Evolutionary conservation across 2,113 vertebrate genomes (phyloP), one percentile per base, ranked within the genome.

Genomic region (Pollachius pollachius): DNA sequence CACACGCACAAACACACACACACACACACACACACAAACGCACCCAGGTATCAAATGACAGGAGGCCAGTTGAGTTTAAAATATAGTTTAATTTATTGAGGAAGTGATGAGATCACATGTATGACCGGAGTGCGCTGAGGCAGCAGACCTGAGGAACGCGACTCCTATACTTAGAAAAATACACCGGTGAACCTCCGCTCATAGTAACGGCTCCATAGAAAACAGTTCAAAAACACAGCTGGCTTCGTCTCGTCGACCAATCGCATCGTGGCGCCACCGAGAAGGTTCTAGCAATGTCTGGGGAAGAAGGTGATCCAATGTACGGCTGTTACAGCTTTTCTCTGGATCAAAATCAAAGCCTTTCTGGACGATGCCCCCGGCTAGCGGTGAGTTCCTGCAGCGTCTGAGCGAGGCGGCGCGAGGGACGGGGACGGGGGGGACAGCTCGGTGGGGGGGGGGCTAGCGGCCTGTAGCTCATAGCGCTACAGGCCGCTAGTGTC

Each of bases 161-260:
- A 11, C 37, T 41, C 5, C 92, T 91, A 95, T 94, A 89, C 77
- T 94, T 96, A 95, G 93, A 94, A 96, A 97, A 96, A 96, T 96
- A 97, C 93, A 91, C 88, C 78, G 88, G 91, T 92, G 90, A 90
- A 93, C 90, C 94, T 87, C 94, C 92, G 92, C 89, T 93, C 91
- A 89, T 90, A 94, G 94, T 92, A 94, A 94, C 91, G 94, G 82
- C 23, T 92, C 84, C 84, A 89, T 94, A 94, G 88, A 91, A 93
- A 54, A 64, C 17, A 2, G 52, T 67, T 83, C 71, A 86, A 80
- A 88, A 84, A 89, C 82, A 81, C 82, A 75, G 80, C 80, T 67
- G 67, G 78, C 77, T 80, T 66, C 67, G 72, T 82, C 23, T 4
- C 87, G 81, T 77, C 80, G 81, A 78, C 87, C 81, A 84, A 77